Conservation (phyloP, 2,113 vertebrate species). For the Cyphomyrus discorhynchus region DNA sequence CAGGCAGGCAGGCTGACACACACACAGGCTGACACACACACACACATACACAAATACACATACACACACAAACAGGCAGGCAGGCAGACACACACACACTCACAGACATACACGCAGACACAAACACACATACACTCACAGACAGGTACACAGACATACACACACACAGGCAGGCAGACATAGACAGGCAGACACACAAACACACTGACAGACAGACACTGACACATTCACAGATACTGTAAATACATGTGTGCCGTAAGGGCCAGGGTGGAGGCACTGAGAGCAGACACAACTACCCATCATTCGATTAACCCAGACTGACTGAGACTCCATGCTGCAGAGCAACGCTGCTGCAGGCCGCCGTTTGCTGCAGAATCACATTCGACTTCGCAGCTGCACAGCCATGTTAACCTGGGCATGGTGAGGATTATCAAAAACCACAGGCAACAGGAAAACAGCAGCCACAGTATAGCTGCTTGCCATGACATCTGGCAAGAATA, state of each 20-base stretch:
- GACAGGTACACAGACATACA: too few species aligned
- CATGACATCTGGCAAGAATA: neutral
- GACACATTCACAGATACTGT: neutral
- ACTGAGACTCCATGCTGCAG: neutral
- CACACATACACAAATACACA: too few species aligned
- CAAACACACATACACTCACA: too few species aligned
- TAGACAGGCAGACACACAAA: neutral
- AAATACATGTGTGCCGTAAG: neutral
- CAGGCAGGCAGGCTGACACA: neutral
- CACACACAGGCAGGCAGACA: too few species aligned
- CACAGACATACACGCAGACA: too few species aligned
- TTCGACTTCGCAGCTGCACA: neutral
- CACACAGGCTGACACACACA: too few species aligned
- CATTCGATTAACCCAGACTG: neutral
- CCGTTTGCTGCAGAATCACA: neutral
- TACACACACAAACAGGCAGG: too few species aligned
- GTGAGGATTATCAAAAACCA: neutral
- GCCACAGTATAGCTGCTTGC: neutral
- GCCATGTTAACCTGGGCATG: neutral
- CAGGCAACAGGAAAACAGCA: neutral
- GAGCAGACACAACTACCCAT: neutral
- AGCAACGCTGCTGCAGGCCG: neutral
- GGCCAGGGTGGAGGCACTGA: neutral
- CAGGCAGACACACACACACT: neutral
- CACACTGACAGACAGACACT: neutral